phyloP scores from a whole-genome alignment of 2,888 invertebrate species.

The Cheilosia grossa region DNA sequence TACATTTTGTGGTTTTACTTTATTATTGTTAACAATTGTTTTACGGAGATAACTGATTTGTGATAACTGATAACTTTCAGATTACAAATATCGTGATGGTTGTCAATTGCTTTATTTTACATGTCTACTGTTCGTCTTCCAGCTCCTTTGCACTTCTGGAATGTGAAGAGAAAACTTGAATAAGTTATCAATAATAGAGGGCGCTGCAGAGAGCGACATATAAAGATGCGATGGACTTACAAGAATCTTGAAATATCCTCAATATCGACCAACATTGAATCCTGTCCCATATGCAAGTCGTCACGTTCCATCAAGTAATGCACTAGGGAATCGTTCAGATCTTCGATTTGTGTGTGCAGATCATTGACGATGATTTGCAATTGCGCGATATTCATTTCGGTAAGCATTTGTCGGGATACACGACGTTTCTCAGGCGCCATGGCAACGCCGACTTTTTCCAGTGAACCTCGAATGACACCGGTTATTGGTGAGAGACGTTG shows the following conservation, averaged over 20 bases:
- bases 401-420: constrained; percentile 92
- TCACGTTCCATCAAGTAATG: constrained; percentile 95
- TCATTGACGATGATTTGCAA: constrained; percentile 96
- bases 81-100: constrained; percentile 59
- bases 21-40: constrained; percentile 52
- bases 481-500: constrained; percentile 92
- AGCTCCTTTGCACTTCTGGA: constrained; percentile 67
- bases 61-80: constrained; percentile 65
- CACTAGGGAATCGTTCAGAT: constrained; percentile 94
- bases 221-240: constrained; percentile 85
- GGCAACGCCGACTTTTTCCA: constrained; percentile 92
- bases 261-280: constrained; percentile 98
- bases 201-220: too few species aligned
- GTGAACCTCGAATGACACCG: constrained; percentile 91
- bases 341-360: constrained; percentile 96
- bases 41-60: constrained; percentile 65
- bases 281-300: constrained; percentile 98
- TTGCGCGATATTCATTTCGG: constrained; percentile 97
- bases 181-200: neutral
- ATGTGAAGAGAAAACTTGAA: neutral
- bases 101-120: constrained; percentile 12
- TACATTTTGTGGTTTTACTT: constrained; percentile 37
- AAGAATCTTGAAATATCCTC: constrained; percentile 96
- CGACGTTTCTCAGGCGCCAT: constrained; percentile 92
- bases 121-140: constrained; percentile 58